Evolutionary conservation across 2,888 invertebrate genomes (phyloP).

Genomic region (Odontomyia ornata): DNA sequence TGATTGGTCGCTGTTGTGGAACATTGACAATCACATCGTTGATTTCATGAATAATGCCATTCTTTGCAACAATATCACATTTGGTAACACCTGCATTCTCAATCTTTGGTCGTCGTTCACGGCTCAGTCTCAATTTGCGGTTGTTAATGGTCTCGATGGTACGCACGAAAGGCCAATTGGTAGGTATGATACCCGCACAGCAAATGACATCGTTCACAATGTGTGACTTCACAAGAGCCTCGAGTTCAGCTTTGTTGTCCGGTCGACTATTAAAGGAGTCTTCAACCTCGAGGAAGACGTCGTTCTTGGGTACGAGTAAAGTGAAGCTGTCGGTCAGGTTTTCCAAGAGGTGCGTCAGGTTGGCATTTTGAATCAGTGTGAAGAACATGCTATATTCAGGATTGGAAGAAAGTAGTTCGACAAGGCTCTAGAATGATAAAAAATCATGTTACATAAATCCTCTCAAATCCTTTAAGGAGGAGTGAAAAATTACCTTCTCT

Average conservation of each 20-base stretch:
- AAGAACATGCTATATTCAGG: slow-evolving; percentile 62
- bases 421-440: slow-evolving; percentile 56
- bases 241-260: slow-evolving; percentile 55
- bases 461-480: neutral
- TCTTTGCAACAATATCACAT: slow-evolving; percentile 62
- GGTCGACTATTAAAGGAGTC: slow-evolving; percentile 55
- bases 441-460: neutral
- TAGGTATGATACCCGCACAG: slow-evolving; percentile 63
- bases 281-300: slow-evolving; percentile 61
- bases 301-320: slow-evolving; percentile 62
- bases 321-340: slow-evolving; percentile 59
- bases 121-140: slow-evolving; percentile 60
- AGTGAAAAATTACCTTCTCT: slow-evolving; percentile 57
- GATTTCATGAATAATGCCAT: slow-evolving; percentile 64
- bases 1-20: slow-evolving; percentile 48
- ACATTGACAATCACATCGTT: slow-evolving; percentile 61
- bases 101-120: slow-evolving; percentile 63
- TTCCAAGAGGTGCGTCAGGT: slow-evolving; percentile 59
- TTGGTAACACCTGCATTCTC: slow-evolving; percentile 64
- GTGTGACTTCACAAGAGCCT: slow-evolving; percentile 60
- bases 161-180: slow-evolving; percentile 64
- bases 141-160: slow-evolving; percentile 61
- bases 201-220: slow-evolving; percentile 63
- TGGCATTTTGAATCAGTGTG: slow-evolving; percentile 59
- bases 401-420: slow-evolving; percentile 59